These are phyloP conservation scores for Thysanoteuthis rhombus DNA, from an alignment of 2,888 invertebrate species.

Conservation along the genomic window DNA sequence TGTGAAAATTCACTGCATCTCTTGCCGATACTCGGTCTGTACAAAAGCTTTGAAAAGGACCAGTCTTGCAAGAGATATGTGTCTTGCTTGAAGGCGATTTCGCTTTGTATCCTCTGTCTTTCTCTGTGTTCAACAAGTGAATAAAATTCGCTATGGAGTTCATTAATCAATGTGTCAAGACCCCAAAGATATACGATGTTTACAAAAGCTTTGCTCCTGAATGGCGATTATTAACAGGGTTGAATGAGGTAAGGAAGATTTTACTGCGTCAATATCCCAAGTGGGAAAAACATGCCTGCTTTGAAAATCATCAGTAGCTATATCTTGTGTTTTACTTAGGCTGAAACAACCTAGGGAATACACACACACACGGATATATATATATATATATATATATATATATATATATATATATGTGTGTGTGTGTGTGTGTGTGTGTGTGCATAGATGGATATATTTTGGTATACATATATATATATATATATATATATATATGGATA, in stretches of 20 bases:
- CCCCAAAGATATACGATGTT: background rate
- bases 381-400: too few relatives aligned
- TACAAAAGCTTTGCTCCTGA: background rate
- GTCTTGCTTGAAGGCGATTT: background rate
- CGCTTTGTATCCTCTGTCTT: background rate
- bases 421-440: too few relatives aligned
- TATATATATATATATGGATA: too few relatives aligned
- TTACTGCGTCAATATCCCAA: too few relatives aligned
- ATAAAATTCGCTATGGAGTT: background rate
- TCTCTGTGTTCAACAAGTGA: background rate
- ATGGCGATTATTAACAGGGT: background rate
- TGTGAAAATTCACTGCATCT: background rate
- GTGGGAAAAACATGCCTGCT: too few relatives aligned
- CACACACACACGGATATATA: too few relatives aligned
- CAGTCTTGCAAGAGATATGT: background rate
- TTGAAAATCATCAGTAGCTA: too few relatives aligned
- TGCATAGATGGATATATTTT: too few relatives aligned
- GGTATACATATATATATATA: too few relatives aligned
- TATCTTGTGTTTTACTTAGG: too few relatives aligned
- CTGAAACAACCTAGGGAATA: too few relatives aligned
- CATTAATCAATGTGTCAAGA: background rate
- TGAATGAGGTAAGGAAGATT: background rate
- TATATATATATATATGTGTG: too few relatives aligned
- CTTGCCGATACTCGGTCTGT: background rate
- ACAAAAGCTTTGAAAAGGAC: background rate